Evolutionary conservation across 2,113 vertebrate species (phyloP).

Genomic region (Phoenicopterus ruber): DNA sequence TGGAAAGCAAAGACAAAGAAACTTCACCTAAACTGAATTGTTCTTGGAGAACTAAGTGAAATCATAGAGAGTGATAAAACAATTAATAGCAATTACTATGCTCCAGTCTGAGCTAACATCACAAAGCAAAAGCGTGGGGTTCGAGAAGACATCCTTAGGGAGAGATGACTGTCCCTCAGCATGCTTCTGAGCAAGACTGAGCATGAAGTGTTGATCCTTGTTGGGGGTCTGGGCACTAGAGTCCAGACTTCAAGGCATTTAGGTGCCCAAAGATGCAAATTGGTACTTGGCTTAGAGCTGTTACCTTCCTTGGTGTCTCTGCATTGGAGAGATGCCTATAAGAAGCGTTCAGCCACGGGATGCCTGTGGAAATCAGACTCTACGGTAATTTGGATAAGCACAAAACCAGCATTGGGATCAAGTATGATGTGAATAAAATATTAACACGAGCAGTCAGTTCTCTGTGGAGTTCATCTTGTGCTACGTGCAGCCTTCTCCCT

Average conservation of each 20-base stretch:
- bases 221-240: not conserved
- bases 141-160: not conserved
- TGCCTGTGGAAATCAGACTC: not conserved
- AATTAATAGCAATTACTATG: not conserved
- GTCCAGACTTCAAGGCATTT: not conserved
- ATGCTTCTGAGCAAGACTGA: not conserved
- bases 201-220: not conserved
- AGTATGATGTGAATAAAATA: not conserved
- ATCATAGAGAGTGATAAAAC: not conserved
- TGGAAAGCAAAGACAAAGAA: constrained; percentile 15
- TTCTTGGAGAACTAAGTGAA: not conserved
- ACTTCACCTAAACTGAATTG: not conserved
- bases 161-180: not conserved
- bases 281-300: not conserved
- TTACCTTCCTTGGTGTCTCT: not conserved
- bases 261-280: not conserved
- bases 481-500: not conserved
- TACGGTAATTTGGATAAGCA: not conserved
- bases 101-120: not conserved
- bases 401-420: not conserved
- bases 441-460: not conserved
- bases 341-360: rapidly evolving
- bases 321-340: not conserved
- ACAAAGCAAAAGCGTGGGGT: not conserved
- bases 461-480: rapidly evolving